phyloP scores from a whole-genome alignment of 2,797 vertebrate genomes.

The Clarias pachynema region DNA sequence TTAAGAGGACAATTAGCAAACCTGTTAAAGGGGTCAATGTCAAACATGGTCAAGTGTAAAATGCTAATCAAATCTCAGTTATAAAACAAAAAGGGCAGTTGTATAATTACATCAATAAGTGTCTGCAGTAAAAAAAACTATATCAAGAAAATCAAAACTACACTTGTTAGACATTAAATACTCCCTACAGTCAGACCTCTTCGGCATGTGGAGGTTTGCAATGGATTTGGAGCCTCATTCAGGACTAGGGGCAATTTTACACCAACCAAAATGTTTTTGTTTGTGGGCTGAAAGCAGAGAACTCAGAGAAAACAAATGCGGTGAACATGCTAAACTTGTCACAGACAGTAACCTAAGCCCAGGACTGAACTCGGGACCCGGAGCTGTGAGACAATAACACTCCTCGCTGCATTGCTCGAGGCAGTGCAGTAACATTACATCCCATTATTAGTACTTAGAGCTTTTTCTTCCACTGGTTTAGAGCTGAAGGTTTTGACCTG shows the following conservation, averaged over 20 bases:
- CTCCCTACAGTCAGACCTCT: too few species aligned
- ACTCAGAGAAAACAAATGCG: background rate
- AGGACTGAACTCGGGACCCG: background rate
- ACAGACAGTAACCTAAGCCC: background rate
- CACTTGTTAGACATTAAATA: background rate
- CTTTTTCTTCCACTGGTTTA: background rate
- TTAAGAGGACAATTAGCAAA: background rate
- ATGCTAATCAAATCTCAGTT: background rate
- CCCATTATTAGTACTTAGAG: background rate
- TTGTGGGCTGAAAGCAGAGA: constrained; percentile 9
- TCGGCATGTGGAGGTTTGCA: background rate
- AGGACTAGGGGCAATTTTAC: background rate
- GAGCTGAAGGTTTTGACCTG: background rate
- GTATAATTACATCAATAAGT: background rate
- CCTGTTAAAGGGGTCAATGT: background rate
- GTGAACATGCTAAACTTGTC: background rate
- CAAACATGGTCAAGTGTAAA: background rate
- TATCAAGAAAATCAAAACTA: background rate
- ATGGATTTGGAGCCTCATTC: background rate
- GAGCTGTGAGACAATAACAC: background rate
- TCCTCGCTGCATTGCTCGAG: background rate
- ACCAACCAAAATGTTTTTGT: background rate
- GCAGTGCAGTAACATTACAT: background rate
- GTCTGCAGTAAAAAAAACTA: background rate
- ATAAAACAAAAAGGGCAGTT: background rate